phyloP scores from a whole-genome alignment of 2,113 vertebrate species.

The Cathartes aura region DNA sequence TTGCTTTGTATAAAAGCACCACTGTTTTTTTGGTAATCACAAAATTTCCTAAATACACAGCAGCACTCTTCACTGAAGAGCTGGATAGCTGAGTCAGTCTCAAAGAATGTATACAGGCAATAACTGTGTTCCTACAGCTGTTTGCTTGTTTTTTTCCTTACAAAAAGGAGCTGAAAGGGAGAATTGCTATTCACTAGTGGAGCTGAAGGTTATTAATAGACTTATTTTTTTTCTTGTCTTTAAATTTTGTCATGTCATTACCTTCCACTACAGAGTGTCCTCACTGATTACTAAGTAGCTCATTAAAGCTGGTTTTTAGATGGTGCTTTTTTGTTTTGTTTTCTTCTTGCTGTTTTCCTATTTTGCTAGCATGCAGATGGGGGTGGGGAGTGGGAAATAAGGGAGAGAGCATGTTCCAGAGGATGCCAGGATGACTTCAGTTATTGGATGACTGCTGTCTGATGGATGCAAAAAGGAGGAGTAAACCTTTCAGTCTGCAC shows the following conservation, averaged over 20 bases:
- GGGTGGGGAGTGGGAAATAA: conserved; percentile 67
- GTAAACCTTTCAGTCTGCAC: conserved; percentile 72
- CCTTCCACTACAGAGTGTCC: background rate
- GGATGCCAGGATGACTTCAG: conserved; percentile 76
- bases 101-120: background rate
- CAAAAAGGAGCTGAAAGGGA: background rate
- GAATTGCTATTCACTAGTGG: background rate
- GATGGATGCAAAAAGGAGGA: conserved; percentile 71
- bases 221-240: background rate
- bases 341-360: conserved; percentile 26
- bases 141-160: background rate
- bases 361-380: conserved; percentile 63
- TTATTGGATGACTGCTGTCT: conserved; percentile 76
- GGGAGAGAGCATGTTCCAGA: conserved; percentile 70
- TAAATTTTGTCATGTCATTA: conserved; percentile 10
- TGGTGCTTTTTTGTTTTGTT: conserved; percentile 30
- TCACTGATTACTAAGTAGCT: conserved; percentile 30
- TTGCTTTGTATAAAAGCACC: background rate
- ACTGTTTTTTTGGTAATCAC: background rate
- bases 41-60: conserved; percentile 6
- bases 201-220: conserved; percentile 32
- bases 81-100: background rate
- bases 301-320: conserved; percentile 22
- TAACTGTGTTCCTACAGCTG: conserved; percentile 10
- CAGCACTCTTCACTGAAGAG: background rate